phyloP scores from a whole-genome alignment of 2,113 vertebrate genomes.

The Octodon degus region DNA sequence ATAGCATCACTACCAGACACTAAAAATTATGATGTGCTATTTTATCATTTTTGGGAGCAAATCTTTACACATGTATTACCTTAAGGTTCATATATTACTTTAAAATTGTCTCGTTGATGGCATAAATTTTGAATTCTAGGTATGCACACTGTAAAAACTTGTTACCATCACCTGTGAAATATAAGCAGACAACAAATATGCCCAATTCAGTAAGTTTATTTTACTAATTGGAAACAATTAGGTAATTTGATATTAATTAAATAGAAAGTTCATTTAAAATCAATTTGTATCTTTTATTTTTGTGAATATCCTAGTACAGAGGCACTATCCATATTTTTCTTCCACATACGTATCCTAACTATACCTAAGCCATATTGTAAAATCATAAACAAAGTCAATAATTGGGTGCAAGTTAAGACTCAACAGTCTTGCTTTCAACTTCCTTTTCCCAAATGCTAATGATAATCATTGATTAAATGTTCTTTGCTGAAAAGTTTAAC shows the following conservation, averaged over 20 bases:
- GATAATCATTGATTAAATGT: not conserved
- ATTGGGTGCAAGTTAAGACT: not conserved
- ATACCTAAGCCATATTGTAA: not conserved
- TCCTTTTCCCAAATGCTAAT: not conserved
- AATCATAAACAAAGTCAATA: not conserved
- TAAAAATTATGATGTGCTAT: not conserved
- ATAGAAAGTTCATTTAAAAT: slow-evolving; percentile 4
- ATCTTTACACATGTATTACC: not conserved
- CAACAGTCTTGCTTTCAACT: not conserved
- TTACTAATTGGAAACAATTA: not conserved
- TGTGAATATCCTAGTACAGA: not conserved
- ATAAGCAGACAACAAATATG: not conserved
- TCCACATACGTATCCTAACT: not conserved
- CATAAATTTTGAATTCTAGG: not conserved
- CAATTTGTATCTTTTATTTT: not conserved
- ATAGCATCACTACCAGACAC: not conserved
- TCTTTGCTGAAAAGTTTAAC: not conserved
- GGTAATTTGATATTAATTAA: not conserved
- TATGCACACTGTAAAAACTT: not conserved
- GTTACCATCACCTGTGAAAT: not conserved
- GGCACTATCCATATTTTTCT: not conserved
- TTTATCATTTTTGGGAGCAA: not conserved
- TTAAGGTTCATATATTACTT: not conserved
- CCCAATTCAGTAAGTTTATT: not conserved
- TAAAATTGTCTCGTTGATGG: too few species aligned